Base-by-base conservation (phyloP, 2,888 invertebrate species). In the Cerceris ruficornis region DNA sequence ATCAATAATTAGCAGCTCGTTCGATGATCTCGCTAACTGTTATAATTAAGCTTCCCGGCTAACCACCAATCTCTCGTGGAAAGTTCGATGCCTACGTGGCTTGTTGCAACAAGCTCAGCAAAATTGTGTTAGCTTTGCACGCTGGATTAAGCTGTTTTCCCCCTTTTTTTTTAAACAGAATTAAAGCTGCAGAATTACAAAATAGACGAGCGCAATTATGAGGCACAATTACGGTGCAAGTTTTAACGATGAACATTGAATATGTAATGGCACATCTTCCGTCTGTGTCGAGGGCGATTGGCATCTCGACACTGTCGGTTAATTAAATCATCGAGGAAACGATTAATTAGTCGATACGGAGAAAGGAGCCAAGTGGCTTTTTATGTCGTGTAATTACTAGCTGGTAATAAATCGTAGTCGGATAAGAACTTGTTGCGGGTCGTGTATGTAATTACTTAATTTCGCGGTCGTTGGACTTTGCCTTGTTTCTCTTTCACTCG, bases 1-100 rank as follows among this genome's bases (percentile, higher is more conserved):
- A 76, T 66, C 64, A 17, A 57, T 76, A 80, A 85, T 82, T 84
- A 85, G 75, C 59, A 70, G 68, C 71, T 67, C 55, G 64, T 58
- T 17, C 17, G 54, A 43, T 57, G 60, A 67, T 69, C 55, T 60
- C 13, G 58, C 54, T 69, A 75, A 75, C 66, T 52, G 64, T 82
- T 70, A 69, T 77, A 77, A 84, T 82, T 81, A 81, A 84, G 62
- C 58, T 67, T 55, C 58, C 68, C 39, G 74, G 54, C 14, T 50
- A 52, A 59, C 41, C 58, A 43, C 54, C 64, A 65, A 73, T 75
- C 69, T 72, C 52, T 41, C 0, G 4, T 42, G 69, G 28, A 50
- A 82, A 78, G 17, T 70, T 73, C 49, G 17, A 13, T 11, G 17
- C 9, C 14, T 8, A 55, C 9, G 41, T 46, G 49, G 9, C 41